Evolutionary conservation across 2,888 invertebrate species (phyloP).

Genomic region (Aspidiotus rigidus): DNA sequence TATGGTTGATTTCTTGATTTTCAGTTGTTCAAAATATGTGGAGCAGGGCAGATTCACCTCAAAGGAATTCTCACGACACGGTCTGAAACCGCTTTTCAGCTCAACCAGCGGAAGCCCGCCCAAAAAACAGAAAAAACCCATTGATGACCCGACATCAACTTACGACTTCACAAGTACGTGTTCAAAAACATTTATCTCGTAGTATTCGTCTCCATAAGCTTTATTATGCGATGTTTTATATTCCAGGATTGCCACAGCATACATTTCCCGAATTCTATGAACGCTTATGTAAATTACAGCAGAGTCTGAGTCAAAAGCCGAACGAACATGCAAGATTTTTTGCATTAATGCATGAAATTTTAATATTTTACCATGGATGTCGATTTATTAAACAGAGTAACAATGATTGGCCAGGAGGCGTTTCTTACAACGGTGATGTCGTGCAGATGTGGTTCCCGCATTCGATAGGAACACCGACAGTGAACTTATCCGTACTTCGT

Average conservation of each 20-base stretch:
- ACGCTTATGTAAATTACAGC: background rate
- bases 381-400: background rate
- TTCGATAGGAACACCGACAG: background rate
- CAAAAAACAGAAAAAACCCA: constrained; percentile 4
- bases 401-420: constrained; percentile 3
- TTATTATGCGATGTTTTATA: constrained; percentile 13
- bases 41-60: background rate
- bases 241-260: background rate
- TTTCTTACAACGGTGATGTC: constrained; percentile 2
- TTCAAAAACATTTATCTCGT: constrained; percentile 11
- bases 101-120: constrained; percentile 5
- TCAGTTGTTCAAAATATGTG: constrained; percentile 10
- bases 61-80: constrained; percentile 9
- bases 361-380: background rate
- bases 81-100: constrained; percentile 4
- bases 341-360: constrained; percentile 1
- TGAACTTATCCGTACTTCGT: background rate
- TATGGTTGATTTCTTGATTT: constrained; percentile 10
- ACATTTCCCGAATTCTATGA: background rate
- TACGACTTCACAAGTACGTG: constrained; percentile 7
- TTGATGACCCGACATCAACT: constrained; percentile 1
- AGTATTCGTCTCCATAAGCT: constrained; percentile 15
- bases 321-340: constrained; percentile 6
- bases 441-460: constrained; percentile 1
- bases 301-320: constrained; percentile 6